phyloP scores from a whole-genome alignment of 2,888 invertebrate genomes.

The Odiellus spinosus region DNA sequence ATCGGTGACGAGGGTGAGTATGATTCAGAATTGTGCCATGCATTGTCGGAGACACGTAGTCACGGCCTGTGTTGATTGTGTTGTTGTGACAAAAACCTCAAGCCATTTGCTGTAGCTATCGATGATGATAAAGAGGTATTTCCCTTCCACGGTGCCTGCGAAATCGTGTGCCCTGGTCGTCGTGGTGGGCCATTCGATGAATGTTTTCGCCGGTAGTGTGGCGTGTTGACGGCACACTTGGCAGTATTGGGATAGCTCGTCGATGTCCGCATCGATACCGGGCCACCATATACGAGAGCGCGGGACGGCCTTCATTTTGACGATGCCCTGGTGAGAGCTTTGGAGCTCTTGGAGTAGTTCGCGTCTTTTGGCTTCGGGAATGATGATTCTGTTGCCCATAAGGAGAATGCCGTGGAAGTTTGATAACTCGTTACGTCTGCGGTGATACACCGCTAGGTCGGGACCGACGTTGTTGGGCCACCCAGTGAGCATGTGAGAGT shows the following conservation, averaged over 20 bases:
- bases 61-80: no score
- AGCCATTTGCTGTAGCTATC: no score
- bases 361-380: constrained; percentile 19
- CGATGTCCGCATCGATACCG: constrained; percentile 18
- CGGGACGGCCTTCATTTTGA: constrained; percentile 23
- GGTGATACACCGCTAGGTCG: no score
- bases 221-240: constrained; percentile 13
- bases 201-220: not conserved
- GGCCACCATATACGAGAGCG: constrained; percentile 25
- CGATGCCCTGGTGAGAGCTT: constrained; percentile 23
- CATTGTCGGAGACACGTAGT: no score
- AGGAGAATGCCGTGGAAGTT: constrained; percentile 20
- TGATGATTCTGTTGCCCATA: constrained; percentile 19
- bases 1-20: no score
- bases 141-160: no score
- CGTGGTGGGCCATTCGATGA: not conserved
- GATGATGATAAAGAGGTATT: no score
- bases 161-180: no score
- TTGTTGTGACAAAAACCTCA: no score
- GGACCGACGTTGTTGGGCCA: not conserved
- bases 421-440: not conserved
- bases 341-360: constrained; percentile 21
- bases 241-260: constrained; percentile 17
- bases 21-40: no score
- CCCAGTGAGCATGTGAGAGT: not conserved